Conservation (phyloP, 2,888 invertebrate genomes). For the Athalia circularis region DNA sequence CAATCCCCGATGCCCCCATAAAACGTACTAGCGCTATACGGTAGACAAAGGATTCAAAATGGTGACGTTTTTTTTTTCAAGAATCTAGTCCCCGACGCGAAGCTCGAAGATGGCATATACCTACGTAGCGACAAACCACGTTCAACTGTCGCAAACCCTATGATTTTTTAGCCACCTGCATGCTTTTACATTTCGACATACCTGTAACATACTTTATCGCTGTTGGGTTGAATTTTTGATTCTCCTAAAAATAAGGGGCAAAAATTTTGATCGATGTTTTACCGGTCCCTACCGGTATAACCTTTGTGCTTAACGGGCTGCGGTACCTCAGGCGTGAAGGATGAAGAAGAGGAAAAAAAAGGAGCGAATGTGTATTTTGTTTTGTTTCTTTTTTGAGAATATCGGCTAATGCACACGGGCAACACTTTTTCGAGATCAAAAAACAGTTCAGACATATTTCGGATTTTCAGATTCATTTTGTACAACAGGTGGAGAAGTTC, state of each 20-base stretch:
- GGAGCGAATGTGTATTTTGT: neutral
- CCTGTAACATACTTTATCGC: conserved; percentile 20
- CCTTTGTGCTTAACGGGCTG: conserved; percentile 26
- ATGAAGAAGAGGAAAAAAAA: neutral
- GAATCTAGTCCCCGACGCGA: conserved; percentile 51
- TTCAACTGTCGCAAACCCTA: conserved; percentile 28
- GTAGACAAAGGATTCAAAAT: conserved; percentile 63
- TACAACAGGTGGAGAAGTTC: conserved; percentile 16
- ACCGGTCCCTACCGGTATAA: conserved; percentile 1
- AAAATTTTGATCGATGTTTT: conserved; percentile 4
- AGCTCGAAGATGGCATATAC: neutral
- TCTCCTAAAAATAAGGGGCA: neutral
- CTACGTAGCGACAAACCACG: neutral
- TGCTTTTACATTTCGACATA: conserved; percentile 4
- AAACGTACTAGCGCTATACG: conserved; percentile 12
- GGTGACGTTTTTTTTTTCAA: conserved; percentile 49
- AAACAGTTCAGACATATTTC: neutral
- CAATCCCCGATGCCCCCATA: conserved; percentile 56
- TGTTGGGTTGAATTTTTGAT: neutral
- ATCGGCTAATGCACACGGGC: neutral
- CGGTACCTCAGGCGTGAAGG: conserved; percentile 18
- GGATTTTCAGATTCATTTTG: conserved; percentile 5
- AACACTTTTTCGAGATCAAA: neutral
- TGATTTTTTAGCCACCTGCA: conserved; percentile 17
- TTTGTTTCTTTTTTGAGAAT: neutral